A percentile compares a stretch with the other conserved stretches of the same genome.
Evolutionary conservation across 2,113 vertebrate species (phyloP).

Genomic region (Prietella phreatophila): DNA sequence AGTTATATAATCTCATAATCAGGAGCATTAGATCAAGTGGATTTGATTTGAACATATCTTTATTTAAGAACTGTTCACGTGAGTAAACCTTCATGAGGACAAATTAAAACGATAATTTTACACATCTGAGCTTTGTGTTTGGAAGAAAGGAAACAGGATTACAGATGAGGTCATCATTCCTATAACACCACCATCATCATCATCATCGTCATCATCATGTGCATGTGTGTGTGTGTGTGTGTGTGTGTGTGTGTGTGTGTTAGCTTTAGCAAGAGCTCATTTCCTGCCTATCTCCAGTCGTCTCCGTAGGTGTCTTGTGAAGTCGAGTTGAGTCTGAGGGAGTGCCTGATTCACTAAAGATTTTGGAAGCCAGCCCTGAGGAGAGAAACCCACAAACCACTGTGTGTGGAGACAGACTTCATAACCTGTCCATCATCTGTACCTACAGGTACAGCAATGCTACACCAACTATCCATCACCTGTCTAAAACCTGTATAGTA

Average conservation of each 20-base stretch:
- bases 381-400: background rate
- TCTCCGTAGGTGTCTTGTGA: conserved; percentile 69
- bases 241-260: background rate
- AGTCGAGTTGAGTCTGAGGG: conserved; percentile 73
- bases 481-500: background rate
- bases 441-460: background rate
- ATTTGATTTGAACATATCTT: background rate
- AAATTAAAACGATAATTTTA: background rate
- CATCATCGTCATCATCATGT: background rate
- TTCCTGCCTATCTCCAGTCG: conserved; percentile 57
- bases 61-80: background rate
- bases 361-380: conserved; percentile 79
- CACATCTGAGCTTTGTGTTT: background rate
- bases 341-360: conserved; percentile 71
- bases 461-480: background rate
- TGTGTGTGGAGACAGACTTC: background rate
- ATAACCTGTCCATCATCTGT: background rate
- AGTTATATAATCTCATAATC: background rate
- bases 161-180: background rate
- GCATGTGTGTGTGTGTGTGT: background rate
- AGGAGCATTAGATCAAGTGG: background rate
- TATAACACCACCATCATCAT: background rate
- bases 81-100: background rate
- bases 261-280: background rate
- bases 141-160: background rate